A percentile compares a stretch with the other conserved stretches of the same genome.
These are phyloP conservation scores for Corydoras maculifer DNA, from an alignment of 2,113 vertebrate genomes.

Conservation along the genomic window DNA sequence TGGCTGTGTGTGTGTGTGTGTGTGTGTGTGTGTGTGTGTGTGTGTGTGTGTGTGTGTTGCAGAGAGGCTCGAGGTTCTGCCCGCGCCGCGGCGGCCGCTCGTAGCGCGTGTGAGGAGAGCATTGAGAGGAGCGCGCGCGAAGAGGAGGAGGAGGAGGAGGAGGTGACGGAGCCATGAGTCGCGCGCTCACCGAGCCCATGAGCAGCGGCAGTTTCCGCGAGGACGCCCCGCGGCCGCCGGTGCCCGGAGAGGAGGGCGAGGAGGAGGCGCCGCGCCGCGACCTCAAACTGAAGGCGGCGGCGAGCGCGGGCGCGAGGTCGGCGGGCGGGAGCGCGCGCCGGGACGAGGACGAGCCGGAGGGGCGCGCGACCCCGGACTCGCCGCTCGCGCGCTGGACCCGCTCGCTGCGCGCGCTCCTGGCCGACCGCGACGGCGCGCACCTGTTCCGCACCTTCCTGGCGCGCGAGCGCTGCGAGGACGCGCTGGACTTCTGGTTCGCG, in stretches of 20 bases:
- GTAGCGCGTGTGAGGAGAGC: constrained; percentile 58
- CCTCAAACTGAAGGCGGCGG: constrained; percentile 71
- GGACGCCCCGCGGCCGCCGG: constrained; percentile 93
- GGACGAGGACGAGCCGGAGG: constrained; percentile 93
- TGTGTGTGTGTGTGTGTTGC: constrained; percentile 55
- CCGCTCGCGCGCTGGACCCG: constrained; percentile 91
- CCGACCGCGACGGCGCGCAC: constrained; percentile 92
- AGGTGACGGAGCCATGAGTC: constrained; percentile 79
- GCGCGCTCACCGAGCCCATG: constrained; percentile 77
- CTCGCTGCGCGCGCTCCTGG: constrained; percentile 88
- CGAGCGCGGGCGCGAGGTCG: constrained; percentile 62
- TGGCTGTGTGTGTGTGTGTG: constrained; percentile 44
- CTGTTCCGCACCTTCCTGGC: constrained; percentile 94
- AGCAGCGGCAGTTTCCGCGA: constrained; percentile 89
- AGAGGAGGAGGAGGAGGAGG: constrained; percentile 24
- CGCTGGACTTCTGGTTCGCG: constrained; percentile 97
- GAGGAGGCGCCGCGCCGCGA: constrained; percentile 49
- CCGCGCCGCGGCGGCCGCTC: not conserved
- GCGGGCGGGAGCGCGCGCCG: too few species aligned
- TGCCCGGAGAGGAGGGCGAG: constrained; percentile 94
- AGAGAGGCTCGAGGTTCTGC: constrained; percentile 65
- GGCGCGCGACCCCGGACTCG: constrained; percentile 88
- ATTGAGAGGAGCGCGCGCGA: not conserved
- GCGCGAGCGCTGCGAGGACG: constrained; percentile 88
- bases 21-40: constrained; percentile 40